Base-by-base conservation (phyloP, 2,888 invertebrate species). In the Papilio gigon region DNA sequence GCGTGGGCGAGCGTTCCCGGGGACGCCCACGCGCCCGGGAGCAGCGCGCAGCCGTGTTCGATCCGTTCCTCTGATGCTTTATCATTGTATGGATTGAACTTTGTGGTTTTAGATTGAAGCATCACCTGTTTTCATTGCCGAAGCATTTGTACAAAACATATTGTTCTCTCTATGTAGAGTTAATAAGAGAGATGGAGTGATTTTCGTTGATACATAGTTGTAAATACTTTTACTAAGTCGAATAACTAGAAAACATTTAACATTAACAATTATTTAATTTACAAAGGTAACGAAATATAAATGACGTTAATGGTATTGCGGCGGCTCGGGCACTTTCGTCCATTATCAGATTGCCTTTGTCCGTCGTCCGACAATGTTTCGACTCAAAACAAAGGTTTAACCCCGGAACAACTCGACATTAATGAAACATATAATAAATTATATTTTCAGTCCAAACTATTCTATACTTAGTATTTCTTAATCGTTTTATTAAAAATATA, bases 1-100 rank as follows among this genome's bases (percentile, higher is more conserved):
- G 4, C 53, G 67, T 67, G 56, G 62, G 67, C 61, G 67, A 27
- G 61, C 33, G 65, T 62, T 58, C 47, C 35, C 63, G 58, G 35
- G 42, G 53, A 66, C 62, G 53, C 50, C 50, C 2, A 50, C 14
- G 40, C 67, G 40, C 56, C 30, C 35, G 59, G 25, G 56, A 61
- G 12, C 17, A 14, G 20, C 17, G 9, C 27, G 30, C 53, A 27
- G 53, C 9, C 53, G 30, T 6, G 42, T 42, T 30, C 30, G 53
- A 56, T 56, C 53, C n/a, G 9, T 56, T 17, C 4, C n/a, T 9
- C 30, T 56, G 9, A 30, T 17, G 27, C 8, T 56, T 56, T 56
- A 56, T n/a, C 53, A 30, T 30, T 53, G n/a, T 12, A 25, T 30
- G 9, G 53, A 30, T 56, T 30, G n/a, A 30, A 56, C n/a, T 56